Conservation (phyloP, 2,888 invertebrate genomes). For the Nezara viridula region DNA sequence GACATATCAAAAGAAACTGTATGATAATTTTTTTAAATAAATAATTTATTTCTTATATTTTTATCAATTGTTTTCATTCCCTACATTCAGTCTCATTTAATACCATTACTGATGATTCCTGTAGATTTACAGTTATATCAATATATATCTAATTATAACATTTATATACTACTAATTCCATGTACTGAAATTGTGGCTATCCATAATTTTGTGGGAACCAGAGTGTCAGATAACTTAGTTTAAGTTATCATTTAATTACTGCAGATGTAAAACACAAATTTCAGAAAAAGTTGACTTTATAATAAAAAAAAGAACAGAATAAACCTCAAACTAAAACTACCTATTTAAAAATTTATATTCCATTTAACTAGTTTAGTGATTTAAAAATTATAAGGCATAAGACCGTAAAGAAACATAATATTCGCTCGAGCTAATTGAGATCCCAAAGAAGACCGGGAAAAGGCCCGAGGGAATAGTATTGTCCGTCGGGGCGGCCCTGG, state of each 20-base stretch:
- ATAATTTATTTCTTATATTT: constrained; percentile 3
- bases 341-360: no score
- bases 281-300: background rate
- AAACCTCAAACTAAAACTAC: no score
- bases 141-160: no score
- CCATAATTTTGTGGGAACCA: background rate
- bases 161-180: background rate
- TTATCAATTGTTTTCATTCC: background rate
- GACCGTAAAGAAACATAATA: no score
- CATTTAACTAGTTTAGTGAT: no score
- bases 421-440: no score
- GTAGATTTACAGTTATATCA: no score
- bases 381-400: no score
- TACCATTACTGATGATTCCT: background rate
- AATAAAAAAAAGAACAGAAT: background rate
- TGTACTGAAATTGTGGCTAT: background rate
- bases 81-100: background rate
- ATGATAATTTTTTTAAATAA: background rate
- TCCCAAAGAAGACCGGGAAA: no score
- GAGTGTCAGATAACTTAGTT: background rate
- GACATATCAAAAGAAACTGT: background rate
- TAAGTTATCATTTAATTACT: background rate
- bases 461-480: no score
- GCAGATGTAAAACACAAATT: background rate
- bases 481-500: no score